These are phyloP conservation scores for Luscinia megarhynchos DNA, from an alignment of 2,797 vertebrate species.

Conservation along the genomic window DNA sequence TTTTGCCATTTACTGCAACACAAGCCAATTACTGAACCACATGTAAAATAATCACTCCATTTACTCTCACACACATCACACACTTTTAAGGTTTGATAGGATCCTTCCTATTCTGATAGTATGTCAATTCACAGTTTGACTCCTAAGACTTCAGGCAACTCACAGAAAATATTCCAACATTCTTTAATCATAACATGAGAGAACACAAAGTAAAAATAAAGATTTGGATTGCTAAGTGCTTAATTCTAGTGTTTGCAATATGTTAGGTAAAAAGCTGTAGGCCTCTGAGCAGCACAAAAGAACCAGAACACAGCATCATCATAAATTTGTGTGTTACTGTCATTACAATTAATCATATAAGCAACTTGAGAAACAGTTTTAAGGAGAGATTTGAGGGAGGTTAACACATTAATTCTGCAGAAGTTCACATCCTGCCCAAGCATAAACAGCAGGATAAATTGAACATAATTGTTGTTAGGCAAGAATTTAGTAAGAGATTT, in stretches of 20 bases:
- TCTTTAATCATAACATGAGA: neutral
- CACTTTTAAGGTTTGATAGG: neutral
- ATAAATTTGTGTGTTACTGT: no score
- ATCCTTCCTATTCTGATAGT: neutral
- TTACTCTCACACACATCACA: neutral
- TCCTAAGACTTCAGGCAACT: neutral
- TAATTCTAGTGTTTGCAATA: no score
- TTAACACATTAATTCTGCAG: neutral
- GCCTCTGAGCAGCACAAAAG: no score
- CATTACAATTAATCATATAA: neutral
- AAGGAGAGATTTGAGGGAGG: neutral
- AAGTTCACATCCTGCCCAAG: neutral
- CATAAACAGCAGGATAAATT: neutral
- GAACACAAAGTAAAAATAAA: no score
- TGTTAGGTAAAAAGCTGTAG: no score
- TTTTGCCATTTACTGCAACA: neutral
- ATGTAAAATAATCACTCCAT: neutral
- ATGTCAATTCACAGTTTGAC: neutral
- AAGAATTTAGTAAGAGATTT: neutral
- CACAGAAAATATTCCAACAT: neutral
- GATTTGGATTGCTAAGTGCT: no score
- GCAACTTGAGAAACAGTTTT: neutral
- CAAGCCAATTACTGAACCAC: neutral
- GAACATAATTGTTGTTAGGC: neutral
- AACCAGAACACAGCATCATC: no score